These are phyloP conservation scores for Strix aluco DNA, from an alignment of 2,113 vertebrate species.

Conservation along the genomic window DNA sequence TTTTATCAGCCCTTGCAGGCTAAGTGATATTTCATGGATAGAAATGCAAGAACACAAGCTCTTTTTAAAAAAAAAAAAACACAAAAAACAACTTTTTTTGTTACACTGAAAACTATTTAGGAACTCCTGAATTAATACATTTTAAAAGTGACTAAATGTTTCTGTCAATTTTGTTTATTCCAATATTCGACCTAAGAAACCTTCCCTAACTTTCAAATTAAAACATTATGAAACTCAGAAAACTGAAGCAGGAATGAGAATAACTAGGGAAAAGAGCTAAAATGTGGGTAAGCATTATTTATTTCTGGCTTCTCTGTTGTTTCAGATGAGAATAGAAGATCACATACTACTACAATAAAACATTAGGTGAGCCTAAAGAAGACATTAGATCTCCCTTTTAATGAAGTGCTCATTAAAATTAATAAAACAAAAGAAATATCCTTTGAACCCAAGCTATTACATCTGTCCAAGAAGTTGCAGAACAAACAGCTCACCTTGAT, in stretches of 20 bases:
- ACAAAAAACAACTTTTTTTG: background rate
- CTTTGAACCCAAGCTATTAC: background rate
- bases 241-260: background rate
- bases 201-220: background rate
- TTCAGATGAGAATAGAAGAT: background rate
- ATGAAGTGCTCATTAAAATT: conserved; percentile 2
- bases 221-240: background rate
- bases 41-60: background rate
- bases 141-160: background rate
- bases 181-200: background rate
- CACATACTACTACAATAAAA: background rate
- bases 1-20: background rate
- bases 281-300: background rate
- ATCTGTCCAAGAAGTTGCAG: background rate
- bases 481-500: background rate
- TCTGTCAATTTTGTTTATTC: background rate
- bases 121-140: background rate
- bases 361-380: background rate
- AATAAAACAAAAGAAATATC: background rate
- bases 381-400: background rate
- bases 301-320: background rate
- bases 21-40: background rate
- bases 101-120: background rate
- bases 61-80: background rate
- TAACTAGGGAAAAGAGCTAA: background rate